Conservation (phyloP, 2,113 vertebrate species). For the Chaetops frenatus region DNA sequence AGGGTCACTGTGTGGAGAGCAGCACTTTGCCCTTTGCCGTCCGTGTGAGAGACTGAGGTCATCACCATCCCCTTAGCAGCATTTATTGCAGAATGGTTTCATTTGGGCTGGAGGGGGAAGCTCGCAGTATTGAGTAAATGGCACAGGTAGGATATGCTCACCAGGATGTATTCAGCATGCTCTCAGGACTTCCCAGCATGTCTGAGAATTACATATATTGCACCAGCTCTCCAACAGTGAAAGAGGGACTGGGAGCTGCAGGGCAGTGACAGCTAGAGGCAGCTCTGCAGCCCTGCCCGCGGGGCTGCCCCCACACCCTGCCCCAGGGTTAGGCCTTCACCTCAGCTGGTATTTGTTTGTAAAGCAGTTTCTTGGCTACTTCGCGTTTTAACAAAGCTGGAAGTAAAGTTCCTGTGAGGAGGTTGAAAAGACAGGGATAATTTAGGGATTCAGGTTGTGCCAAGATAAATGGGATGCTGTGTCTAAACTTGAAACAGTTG, state of each 20-base stretch:
- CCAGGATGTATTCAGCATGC: rapidly evolving
- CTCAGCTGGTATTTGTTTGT: neutral
- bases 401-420: neutral
- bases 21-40: neutral
- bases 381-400: conserved; percentile 32
- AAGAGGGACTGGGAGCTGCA: neutral
- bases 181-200: neutral
- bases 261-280: neutral
- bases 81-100: neutral
- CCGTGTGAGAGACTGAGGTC: neutral
- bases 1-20: neutral
- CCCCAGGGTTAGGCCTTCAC: neutral
- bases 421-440: conserved; percentile 20
- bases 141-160: neutral
- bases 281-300: neutral
- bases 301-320: neutral
- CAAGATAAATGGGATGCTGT: conserved; percentile 40
- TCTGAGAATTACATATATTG: neutral
- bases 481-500: conserved; percentile 45
- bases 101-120: neutral
- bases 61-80: neutral
- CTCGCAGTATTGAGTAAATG: neutral
- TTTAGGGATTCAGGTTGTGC: conserved; percentile 23
- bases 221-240: neutral
- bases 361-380: neutral